Conservation (phyloP, 2,113 vertebrate species). For the Brachionichthys hirsutus region DNA sequence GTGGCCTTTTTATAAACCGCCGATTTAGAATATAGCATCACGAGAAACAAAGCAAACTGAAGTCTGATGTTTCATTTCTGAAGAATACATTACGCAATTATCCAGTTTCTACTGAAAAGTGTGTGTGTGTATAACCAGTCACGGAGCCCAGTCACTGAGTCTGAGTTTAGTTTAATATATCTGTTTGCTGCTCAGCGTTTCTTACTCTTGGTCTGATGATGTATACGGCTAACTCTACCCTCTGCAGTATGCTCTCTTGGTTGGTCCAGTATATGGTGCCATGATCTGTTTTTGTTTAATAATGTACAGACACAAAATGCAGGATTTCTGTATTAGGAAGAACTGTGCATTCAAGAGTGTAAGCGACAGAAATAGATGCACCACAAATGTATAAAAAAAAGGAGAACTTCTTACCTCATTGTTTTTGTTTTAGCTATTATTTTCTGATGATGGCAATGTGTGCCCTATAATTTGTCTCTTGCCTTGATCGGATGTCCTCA, state of each 20-base stretch:
- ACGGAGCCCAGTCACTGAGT: constrained; percentile 41
- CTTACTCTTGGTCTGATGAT: constrained; percentile 52
- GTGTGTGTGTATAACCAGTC: constrained; percentile 20
- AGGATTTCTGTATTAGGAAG: constrained; percentile 74
- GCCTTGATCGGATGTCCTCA: constrained; percentile 75
- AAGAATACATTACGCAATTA: no score
- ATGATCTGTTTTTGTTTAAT: constrained; percentile 68
- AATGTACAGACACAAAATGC: constrained; percentile 72
- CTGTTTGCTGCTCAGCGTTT: constrained; percentile 56
- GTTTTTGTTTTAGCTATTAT: constrained; percentile 73
- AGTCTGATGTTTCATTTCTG: no score
- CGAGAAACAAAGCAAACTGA: no score
- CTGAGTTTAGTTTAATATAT: constrained; percentile 49
- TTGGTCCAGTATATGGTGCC: constrained; percentile 73
- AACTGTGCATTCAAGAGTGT: constrained; percentile 75
- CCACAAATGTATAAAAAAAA: constrained; percentile 72
- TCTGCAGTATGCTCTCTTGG: constrained; percentile 51
- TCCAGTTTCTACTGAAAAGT: not conserved
- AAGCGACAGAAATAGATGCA: constrained; percentile 76
- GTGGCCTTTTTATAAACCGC: no score
- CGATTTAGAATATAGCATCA: no score
- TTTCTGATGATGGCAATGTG: constrained; percentile 69
- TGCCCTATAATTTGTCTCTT: constrained; percentile 78
- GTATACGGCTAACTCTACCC: constrained; percentile 47
- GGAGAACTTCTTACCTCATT: constrained; percentile 80